Evolutionary conservation across 2,797 vertebrate species (phyloP).

Genomic region (Eupleurogrammus muticus): DNA sequence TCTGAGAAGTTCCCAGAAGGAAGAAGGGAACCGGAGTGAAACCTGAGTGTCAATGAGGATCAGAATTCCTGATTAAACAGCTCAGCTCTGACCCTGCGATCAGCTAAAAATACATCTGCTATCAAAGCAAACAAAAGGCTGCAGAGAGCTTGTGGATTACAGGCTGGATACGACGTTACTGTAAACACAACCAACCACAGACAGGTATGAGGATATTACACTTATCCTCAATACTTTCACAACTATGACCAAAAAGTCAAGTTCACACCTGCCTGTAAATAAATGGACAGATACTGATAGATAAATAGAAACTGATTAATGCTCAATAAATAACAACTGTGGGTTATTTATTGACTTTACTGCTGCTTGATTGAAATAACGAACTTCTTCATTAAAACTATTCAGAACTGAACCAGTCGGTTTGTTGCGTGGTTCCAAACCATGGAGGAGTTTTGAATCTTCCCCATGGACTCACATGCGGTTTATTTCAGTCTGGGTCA

Average conservation of each 20-base stretch:
- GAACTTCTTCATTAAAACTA: conserved; percentile 5
- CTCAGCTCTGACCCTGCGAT: conserved; percentile 64
- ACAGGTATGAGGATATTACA: too few species aligned
- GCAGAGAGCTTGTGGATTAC: too few species aligned
- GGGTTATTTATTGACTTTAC: conserved; percentile 5
- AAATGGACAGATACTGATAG: too few species aligned
- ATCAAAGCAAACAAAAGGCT: conserved; percentile 69
- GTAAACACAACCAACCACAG: too few species aligned
- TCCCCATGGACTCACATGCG: conserved; percentile 81
- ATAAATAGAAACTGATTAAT: background rate
- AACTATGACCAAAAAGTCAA: conserved; percentile 41
- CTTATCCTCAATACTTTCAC: too few species aligned
- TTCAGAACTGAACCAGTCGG: conserved; percentile 10
- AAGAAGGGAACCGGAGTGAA: conserved; percentile 17
- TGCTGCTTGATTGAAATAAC: background rate
- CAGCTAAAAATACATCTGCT: conserved; percentile 77
- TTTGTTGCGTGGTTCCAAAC: background rate
- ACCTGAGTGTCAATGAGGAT: conserved; percentile 47
- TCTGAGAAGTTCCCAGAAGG: conserved; percentile 7
- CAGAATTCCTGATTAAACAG: conserved; percentile 61
- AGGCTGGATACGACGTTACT: too few species aligned
- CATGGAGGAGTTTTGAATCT: background rate
- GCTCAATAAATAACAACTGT: conserved; percentile 1
- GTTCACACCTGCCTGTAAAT: too few species aligned
- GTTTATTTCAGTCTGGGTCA: conserved; percentile 85